These are phyloP conservation scores for Suillia variegata DNA, from an alignment of 2,888 invertebrate species.

Conservation along the genomic window DNA sequence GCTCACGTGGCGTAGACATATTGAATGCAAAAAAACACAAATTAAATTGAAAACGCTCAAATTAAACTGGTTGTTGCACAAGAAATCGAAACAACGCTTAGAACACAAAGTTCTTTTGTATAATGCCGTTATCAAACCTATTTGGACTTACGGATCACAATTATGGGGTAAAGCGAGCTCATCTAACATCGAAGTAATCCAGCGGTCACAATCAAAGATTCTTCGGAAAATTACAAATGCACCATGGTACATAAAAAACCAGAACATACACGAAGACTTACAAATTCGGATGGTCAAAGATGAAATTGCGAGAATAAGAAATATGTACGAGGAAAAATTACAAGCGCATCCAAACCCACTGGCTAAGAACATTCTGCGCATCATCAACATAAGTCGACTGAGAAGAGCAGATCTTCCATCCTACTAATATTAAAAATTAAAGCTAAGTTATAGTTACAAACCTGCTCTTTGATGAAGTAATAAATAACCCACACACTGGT, in stretches of 20 bases:
- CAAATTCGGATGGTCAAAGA: neutral
- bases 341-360: too few relatives aligned
- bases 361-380: too few relatives aligned
- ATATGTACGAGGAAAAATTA: neutral
- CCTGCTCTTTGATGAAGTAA: too few relatives aligned
- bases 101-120: neutral
- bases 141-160: neutral
- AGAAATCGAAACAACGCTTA: neutral
- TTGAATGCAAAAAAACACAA: neutral
- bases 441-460: too few relatives aligned
- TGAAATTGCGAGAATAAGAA: neutral
- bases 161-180: neutral
- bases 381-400: too few relatives aligned
- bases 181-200: neutral
- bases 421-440: too few relatives aligned
- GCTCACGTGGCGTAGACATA: neutral
- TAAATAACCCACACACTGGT: too few relatives aligned
- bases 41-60: neutral
- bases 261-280: neutral
- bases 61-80: neutral
- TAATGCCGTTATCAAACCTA: neutral
- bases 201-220: neutral
- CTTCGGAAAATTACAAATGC: neutral
- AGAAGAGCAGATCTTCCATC: too few relatives aligned
- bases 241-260: neutral